Base-by-base conservation (phyloP, 2,113 vertebrate genomes). In the Grammomys surdaster region DNA sequence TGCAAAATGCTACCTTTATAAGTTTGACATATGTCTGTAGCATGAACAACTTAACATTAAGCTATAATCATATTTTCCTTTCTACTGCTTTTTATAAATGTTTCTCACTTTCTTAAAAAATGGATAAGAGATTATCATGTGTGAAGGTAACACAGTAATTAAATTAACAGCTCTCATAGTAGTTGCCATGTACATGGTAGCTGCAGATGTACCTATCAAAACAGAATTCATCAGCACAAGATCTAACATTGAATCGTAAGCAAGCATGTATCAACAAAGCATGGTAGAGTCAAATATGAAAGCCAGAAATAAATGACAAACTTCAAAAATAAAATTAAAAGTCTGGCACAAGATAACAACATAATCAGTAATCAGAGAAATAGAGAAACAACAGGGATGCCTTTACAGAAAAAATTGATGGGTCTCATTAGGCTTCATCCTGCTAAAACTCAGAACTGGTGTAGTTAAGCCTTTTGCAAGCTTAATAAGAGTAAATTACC, bases 401-500 rank as follows among this genome's bases (percentile, higher is more conserved):
- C 24, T 26, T 58, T 14, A 20, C 1, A 46, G 88, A 76, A 20
- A 8, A 75, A 92, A 96, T 31, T 1, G 13, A 11, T 4, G 16
- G 7, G 9, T 24, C 7, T 4, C 48, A 51, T 28, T 33, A 63
- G 33, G 69, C 72, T 36, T 48, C 63, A 51, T 17, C n/a, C 9
- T n/a, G 4, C 5, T 46, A 11, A 65, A 17, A 24, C 58, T 82
- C 54, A 78, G 36, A 63, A 58, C 8, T 93, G 7, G 13, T 75
- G 36, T 40, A 40, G 4, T 26, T 87, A 54, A 93, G 9, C 51
- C 17, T 54, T 28, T 86, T 91, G 31, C 91, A 5, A 8, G 0
- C 24, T 46, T 89, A 95, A 22, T 58, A 76, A 65, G 17, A 95
- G 81, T 95, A 89, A 90, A 76, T 82, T 92, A 60, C 28, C 8